Percentiles rank a stretch among this genome's conserved stretches.
Evolutionary conservation across 2,888 invertebrate genomes (phyloP).

Genomic region (Caprella mutica): DNA sequence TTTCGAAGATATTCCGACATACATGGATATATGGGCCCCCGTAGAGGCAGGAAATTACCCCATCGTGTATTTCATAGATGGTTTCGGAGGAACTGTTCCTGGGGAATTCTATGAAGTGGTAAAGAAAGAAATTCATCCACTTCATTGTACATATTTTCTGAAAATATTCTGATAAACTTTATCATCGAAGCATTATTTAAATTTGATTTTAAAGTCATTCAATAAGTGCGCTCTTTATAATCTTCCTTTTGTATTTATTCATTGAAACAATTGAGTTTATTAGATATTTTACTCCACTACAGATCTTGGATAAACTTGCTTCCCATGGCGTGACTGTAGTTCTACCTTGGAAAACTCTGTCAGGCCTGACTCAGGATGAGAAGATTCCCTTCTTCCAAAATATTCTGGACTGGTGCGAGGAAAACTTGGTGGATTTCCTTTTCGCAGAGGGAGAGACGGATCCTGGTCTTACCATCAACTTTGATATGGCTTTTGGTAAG

Average conservation of each 20-base stretch:
- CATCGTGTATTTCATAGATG: constrained; percentile 1
- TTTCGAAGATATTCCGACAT: background rate
- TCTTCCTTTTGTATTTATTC: no score
- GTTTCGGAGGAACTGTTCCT: background rate
- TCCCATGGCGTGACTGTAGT: constrained; percentile 1
- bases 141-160: no score
- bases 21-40: constrained; percentile 4
- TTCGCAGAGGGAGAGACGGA: background rate
- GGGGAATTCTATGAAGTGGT: background rate
- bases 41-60: background rate
- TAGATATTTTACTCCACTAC: no score
- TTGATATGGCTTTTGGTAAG: constrained; percentile 2
- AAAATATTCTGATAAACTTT: no score
- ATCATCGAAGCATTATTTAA: no score
- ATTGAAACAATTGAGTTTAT: no score
- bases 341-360: background rate
- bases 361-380: background rate
- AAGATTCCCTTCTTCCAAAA: background rate
- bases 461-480: background rate
- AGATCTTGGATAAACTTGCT: background rate
- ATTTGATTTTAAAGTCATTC: no score
- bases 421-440: background rate
- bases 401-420: background rate
- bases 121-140: no score
- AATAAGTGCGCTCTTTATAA: no score